Base-by-base conservation (phyloP, 2,113 vertebrate genomes). In the Hippoglossus stenolepis region DNA sequence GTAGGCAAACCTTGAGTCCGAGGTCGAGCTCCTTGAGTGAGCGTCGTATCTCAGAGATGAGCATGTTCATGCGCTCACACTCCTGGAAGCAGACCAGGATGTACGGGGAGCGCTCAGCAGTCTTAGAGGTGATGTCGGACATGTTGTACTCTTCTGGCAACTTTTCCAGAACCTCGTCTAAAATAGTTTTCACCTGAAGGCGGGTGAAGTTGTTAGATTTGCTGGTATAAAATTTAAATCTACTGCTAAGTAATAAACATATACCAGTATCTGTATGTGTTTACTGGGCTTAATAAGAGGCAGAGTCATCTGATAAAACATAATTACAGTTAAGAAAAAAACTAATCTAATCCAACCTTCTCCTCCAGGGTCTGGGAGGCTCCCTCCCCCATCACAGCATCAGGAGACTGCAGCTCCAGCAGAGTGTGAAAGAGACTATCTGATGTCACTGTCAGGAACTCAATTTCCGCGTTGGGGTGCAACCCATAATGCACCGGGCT, bases 351-450 rank as follows among this genome's bases (percentile, higher is more conserved):
- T 43, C 62, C 40, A 5, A 53, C 94, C 93, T 96, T 96, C 92
- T 96, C 93, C 89, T 96, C 95, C 62, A 93, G 88, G n/a, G 92
- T 94, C 83, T 94, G 93, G 0, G 94, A 93, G 23, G 75, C 74
- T 65, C 91, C 94, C 82, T 96, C 92, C 28, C 87, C 92, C 91
- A 88, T 92, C 80, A 93, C 85, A 14, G 93, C 90, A 38, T 85
- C 90, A 62, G 89, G 91, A 91, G 95, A 95, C 93, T 96, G 95
- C 80, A 95, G 92, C 92, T 95, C 94, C 86, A 95, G 93, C 84
- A 96, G 90, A 45, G 92, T 94, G 89, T 91, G 95, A 87, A 96
- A 94, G 64, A 93, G 85, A 74, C 90, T 93, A 90, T 94, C 94
- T 23, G 93, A 94, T 28, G 94, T 95, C 87, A 91, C 92, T 10